Base-by-base conservation (phyloP, 2,113 vertebrate genomes). In the Phocoena phocoena region DNA sequence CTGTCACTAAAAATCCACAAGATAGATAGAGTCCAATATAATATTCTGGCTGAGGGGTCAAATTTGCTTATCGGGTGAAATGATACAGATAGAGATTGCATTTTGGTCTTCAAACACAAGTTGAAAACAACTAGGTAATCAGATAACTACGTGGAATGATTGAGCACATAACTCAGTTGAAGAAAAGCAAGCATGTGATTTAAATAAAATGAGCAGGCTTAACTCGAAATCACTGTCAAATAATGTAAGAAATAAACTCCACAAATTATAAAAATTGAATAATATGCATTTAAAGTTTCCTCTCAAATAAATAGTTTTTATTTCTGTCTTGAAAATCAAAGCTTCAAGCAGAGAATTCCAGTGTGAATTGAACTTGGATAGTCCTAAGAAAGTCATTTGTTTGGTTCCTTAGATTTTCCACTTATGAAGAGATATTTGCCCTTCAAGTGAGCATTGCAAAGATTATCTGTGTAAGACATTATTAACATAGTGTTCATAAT, bases 371-470 rank as follows among this genome's bases (percentile, higher is more conserved):
- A 95, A 79, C 65, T 81, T 82, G 38, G 7, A 25, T 71, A 62
- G 74, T 77, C 23, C 63, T 73, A 90, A 88, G 31, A 62, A 55
- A 83, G 33, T 70, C 28, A 91, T 21, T 44, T 90, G 6, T 62
- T 94, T 95, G n/a, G 10, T n/a, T 81, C 33, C n/a, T 93, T 87
- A 88, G 38, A 67, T 88, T 93, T 90, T 65, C 26, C 41, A 91
- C 38, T 41, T 38, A 87, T 68, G 36, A 85, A 92, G 53, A 97
- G 84, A 82, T 41, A 89, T 63, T 68, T 93, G 36, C 88, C 12
- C 33, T 82, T 71, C 26, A 90, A 88, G 10, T 84, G 50, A 65
- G n/a, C 77, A 8, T 18, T 89, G 50, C 13, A 93, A 97, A 31
- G 17, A 53, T 80, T 77, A 79, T 47, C 44, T 87, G 70, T 77